A percentile compares a stretch with the other conserved stretches of the same genome.
Conservation (phyloP, 2,797 vertebrate species). For the Megaceryle alcyon region DNA sequence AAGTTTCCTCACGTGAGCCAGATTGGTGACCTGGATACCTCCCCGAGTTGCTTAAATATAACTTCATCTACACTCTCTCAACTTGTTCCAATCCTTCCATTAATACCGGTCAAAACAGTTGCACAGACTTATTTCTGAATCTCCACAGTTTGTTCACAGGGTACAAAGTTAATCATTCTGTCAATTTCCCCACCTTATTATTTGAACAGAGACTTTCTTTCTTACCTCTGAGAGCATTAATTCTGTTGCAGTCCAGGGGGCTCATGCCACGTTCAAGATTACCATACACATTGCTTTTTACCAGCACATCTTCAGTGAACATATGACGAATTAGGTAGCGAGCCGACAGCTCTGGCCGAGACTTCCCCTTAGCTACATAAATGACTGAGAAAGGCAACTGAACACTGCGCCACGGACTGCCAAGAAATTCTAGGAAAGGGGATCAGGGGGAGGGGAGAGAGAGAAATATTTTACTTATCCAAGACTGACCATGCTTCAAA, state of each 20-base stretch:
- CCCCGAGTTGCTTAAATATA: neutral
- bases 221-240: slow-evolving; percentile 82
- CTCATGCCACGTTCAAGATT: slow-evolving; percentile 65
- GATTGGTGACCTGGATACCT: neutral
- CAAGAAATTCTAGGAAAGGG: slow-evolving; percentile 70
- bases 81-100: neutral
- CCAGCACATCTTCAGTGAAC: slow-evolving; percentile 80
- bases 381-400: slow-evolving; percentile 75
- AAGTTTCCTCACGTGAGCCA: neutral
- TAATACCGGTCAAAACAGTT: neutral
- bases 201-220: neutral
- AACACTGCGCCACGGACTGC: slow-evolving; percentile 72
- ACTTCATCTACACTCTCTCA: neutral
- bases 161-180: neutral
- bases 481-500: neutral
- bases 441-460: neutral
- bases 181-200: neutral
- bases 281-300: slow-evolving; percentile 81
- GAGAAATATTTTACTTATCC: neutral
- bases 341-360: slow-evolving; percentile 77
- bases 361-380: slow-evolving; percentile 72
- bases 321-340: slow-evolving; percentile 80
- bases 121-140: neutral
- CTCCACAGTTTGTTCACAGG: neutral
- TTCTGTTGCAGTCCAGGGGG: slow-evolving; percentile 78